Base-by-base conservation (phyloP, 2,888 invertebrate genomes). In the Coecobrya sp. region DNA sequence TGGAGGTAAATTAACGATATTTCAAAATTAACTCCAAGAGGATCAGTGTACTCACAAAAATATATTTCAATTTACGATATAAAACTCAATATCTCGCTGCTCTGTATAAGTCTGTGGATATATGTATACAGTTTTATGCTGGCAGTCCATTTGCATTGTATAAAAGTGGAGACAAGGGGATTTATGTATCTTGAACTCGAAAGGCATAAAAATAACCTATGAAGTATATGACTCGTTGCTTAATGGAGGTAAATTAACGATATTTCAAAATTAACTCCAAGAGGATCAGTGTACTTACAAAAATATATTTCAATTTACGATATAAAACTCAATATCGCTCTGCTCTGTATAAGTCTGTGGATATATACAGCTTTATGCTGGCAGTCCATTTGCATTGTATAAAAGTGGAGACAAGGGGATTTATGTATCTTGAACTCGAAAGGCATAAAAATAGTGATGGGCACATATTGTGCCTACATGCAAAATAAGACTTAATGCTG, bases 401-500 rank as follows among this genome's bases (percentile, higher is more conserved):
- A 10, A 3, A 25, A 1, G 19, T 11, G 16, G 16, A 68, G 16
- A 25, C 4, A 62, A 27, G 27, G 27, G n/a, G 45, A 19, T 36
- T 49, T 76, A n/a, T n/a, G 16, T 22, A 8, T 45, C 5, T 19
- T 76, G 76, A 25, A 11, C 49, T 49, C 25, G 49, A 49, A 76
- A 49, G 42, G 70, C 49, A 76, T 49, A 49, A 76, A 76, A 49
- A 49, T 76, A 76, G 45, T 73, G 16, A 73, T 19, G 19, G n/a
- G 42, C 68, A 68, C 19, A 70, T 70, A 36, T 73, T 19, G 42
- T 36, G 70, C 70, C 70, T 76, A 76, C 76, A 76, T 76, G 76
- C 76, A 76, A 76, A 76, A 76, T 76, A 49, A 73, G 73, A 22
- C 73, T 73, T 76, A 2, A 30, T 42, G 42, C 45, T 76, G 76